Conservation (phyloP, 2,797 vertebrate genomes). For the Pitangus sulphuratus region DNA sequence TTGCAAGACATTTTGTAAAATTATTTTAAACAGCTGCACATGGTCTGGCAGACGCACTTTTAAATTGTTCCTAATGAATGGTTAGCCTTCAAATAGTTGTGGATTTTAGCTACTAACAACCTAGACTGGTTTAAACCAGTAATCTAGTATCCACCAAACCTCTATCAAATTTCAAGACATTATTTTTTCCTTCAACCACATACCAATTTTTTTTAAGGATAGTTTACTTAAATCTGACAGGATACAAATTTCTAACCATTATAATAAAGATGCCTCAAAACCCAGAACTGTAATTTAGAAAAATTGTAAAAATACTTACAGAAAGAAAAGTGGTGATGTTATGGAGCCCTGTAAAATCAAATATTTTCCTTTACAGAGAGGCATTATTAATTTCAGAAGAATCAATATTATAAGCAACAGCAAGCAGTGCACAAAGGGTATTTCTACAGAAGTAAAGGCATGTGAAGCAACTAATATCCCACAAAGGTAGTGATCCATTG, state of each 20-base stretch:
- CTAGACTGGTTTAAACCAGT: background rate
- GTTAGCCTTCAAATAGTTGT: background rate
- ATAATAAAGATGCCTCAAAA: background rate
- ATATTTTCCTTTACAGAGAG: constrained; percentile 1
- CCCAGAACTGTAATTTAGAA: background rate
- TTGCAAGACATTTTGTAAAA: background rate
- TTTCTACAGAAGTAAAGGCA: background rate
- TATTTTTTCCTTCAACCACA: background rate
- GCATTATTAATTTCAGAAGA: background rate
- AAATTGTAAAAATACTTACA: constrained; percentile 61
- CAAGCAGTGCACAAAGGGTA: background rate
- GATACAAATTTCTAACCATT: background rate
- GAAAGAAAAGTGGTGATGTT: constrained; percentile 31
- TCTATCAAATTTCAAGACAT: background rate
- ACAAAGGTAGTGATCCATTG: background rate
- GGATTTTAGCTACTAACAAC: background rate
- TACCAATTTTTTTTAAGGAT: background rate
- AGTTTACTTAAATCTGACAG: background rate
- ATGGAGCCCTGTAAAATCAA: constrained; percentile 55
- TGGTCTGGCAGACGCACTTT: background rate
- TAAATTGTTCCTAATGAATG: background rate
- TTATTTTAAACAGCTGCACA: background rate
- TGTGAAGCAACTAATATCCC: background rate
- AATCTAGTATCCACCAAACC: background rate
- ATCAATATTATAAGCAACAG: background rate